Percentiles rank a stretch among this genome's conserved stretches.
phyloP scores from a whole-genome alignment of 2,888 invertebrate species.

The Gerris lacustris region DNA sequence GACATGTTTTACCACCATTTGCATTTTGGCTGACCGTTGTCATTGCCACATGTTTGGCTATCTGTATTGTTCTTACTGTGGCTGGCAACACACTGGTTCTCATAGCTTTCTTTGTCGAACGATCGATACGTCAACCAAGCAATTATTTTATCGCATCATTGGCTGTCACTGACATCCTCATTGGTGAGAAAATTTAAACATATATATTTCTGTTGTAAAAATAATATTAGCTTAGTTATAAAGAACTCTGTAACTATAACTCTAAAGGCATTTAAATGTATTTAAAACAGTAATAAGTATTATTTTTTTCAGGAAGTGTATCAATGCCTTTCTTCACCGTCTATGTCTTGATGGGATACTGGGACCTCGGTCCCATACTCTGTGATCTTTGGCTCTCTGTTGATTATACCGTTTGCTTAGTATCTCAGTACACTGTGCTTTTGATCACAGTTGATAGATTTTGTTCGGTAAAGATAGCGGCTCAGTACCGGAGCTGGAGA shows the following conservation, averaged over 20 bases:
- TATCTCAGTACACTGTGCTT: constrained; percentile 97
- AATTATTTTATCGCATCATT: constrained; percentile 99
- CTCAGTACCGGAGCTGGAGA: constrained; percentile 92
- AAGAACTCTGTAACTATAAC: too few relatives aligned
- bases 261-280: too few relatives aligned
- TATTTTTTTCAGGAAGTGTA: constrained; percentile 64
- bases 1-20: constrained; percentile 66
- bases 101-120: constrained; percentile 85
- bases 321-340: constrained; percentile 99
- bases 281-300: too few relatives aligned
- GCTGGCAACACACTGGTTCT: constrained; percentile 92
- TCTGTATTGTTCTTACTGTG: constrained; percentile 84
- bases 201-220: not conserved
- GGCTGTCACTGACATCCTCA: constrained; percentile 92
- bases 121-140: constrained; percentile 88
- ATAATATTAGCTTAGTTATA: too few relatives aligned
- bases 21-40: constrained; percentile 79
- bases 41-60: constrained; percentile 72
- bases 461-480: constrained; percentile 96
- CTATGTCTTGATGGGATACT: constrained; percentile 89
- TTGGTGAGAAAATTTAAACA: constrained; percentile 49
- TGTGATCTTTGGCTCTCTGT: constrained; percentile 98
- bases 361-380: constrained; percentile 89
- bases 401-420: constrained; percentile 97
- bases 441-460: constrained; percentile 96